phyloP scores from a whole-genome alignment of 2,888 invertebrate genomes.

The Galerucella pusilla region DNA sequence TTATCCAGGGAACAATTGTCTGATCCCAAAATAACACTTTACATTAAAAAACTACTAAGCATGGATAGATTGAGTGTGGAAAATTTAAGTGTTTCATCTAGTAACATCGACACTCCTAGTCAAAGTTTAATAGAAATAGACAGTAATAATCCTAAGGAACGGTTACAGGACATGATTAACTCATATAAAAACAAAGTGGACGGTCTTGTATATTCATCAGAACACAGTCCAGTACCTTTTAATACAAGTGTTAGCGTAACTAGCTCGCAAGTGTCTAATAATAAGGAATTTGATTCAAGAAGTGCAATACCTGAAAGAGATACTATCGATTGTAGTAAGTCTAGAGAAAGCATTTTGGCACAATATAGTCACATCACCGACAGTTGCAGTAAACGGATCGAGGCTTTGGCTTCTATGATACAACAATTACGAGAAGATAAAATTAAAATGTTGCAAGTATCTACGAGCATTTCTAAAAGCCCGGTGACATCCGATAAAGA shows the following conservation, averaged over 20 bases:
- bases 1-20: neutral
- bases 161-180: neutral
- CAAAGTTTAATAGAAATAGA: constrained; percentile 65
- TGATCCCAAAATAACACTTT: constrained; percentile 63
- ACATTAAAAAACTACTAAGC: constrained; percentile 67
- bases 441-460: constrained; percentile 60
- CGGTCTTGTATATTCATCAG: constrained; percentile 48
- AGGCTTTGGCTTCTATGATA: constrained; percentile 69
- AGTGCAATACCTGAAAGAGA: constrained; percentile 36
- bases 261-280: constrained; percentile 6
- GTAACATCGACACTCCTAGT: constrained; percentile 66
- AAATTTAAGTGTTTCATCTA: constrained; percentile 64
- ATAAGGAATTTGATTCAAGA: constrained; percentile 15
- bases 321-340: constrained; percentile 9
- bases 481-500: constrained; percentile 6
- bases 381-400: constrained; percentile 69
- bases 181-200: constrained; percentile 40
- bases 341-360: constrained; percentile 38
- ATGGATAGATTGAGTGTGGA: constrained; percentile 68
- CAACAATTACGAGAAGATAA: constrained; percentile 71
- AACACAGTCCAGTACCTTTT: constrained; percentile 32
- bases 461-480: constrained; percentile 43
- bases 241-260: constrained; percentile 36
- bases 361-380: constrained; percentile 68
- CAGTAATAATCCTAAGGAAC: constrained; percentile 56